Percentiles rank a stretch among this genome's conserved stretches.
Evolutionary conservation across 2,888 invertebrate genomes (phyloP).

Genomic region (Abscondita cerata): DNA sequence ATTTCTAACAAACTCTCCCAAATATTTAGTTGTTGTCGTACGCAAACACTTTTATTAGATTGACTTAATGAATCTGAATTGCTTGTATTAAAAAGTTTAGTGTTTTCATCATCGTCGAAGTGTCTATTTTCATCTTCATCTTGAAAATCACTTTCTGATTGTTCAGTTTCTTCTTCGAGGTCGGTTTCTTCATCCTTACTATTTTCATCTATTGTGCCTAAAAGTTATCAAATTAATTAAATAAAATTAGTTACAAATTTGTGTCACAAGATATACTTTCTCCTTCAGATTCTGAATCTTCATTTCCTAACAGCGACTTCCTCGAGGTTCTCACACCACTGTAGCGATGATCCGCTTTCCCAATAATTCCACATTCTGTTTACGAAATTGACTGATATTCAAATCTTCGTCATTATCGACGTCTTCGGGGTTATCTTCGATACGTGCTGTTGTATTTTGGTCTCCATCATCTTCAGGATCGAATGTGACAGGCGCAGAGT

Average conservation of each 20-base stretch:
- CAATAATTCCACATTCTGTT: slow-evolving; percentile 69
- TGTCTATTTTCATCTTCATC: slow-evolving; percentile 37
- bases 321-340: slow-evolving; percentile 75
- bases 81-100: slow-evolving; percentile 62
- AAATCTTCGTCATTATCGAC: slow-evolving; percentile 62
- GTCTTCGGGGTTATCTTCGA: slow-evolving; percentile 62
- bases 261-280: too few species aligned
- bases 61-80: slow-evolving; percentile 62
- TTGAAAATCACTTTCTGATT: slow-evolving; percentile 40
- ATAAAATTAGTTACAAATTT: too few species aligned
- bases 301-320: slow-evolving; percentile 57
- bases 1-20: slow-evolving; percentile 89
- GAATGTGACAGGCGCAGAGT: slow-evolving; percentile 64
- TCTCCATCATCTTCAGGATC: slow-evolving; percentile 74
- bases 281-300: slow-evolving; percentile 43
- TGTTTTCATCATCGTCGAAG: slow-evolving; percentile 41
- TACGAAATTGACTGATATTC: slow-evolving; percentile 70
- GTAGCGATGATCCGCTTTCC: slow-evolving; percentile 76
- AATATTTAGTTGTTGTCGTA: slow-evolving; percentile 73
- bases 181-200: slow-evolving; percentile 16
- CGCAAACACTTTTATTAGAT: slow-evolving; percentile 71
- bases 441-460: slow-evolving; percentile 68
- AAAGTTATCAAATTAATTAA: too few species aligned
- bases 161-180: too few species aligned
- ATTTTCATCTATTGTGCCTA: not conserved